Evolutionary conservation across 2,113 vertebrate species (phyloP).

Genomic region (Silurus glanis): DNA sequence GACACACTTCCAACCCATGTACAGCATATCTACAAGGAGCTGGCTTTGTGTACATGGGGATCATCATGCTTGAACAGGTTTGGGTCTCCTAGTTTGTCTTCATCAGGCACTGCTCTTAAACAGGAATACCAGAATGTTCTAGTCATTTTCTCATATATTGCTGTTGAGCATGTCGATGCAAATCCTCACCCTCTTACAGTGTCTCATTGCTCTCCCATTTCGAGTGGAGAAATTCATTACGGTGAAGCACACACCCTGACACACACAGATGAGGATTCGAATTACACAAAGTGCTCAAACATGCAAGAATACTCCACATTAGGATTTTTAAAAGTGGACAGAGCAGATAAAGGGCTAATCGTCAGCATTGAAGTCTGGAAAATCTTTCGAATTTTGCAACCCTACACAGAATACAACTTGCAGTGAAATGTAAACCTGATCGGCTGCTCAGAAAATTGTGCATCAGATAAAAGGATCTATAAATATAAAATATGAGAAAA

Average conservation of each 20-base stretch:
- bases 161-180: background rate
- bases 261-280: conserved; percentile 4
- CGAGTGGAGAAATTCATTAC: conserved; percentile 1
- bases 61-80: no score
- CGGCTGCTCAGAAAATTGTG: no score
- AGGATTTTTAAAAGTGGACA: background rate
- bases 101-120: background rate
- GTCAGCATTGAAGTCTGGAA: background rate
- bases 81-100: background rate
- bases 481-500: no score
- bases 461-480: no score
- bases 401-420: no score
- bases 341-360: background rate
- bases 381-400: no score
- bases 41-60: no score
- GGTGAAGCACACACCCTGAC: background rate
- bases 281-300: background rate
- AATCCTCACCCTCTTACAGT: background rate
- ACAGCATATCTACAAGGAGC: no score
- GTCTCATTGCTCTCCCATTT: conserved; percentile 1
- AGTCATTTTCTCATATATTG: background rate
- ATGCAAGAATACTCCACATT: background rate
- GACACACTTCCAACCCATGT: no score
- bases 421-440: no score
- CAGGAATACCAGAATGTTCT: background rate